Conservation (phyloP, 2,113 vertebrate species). For the Microcebus griseorufus region DNA sequence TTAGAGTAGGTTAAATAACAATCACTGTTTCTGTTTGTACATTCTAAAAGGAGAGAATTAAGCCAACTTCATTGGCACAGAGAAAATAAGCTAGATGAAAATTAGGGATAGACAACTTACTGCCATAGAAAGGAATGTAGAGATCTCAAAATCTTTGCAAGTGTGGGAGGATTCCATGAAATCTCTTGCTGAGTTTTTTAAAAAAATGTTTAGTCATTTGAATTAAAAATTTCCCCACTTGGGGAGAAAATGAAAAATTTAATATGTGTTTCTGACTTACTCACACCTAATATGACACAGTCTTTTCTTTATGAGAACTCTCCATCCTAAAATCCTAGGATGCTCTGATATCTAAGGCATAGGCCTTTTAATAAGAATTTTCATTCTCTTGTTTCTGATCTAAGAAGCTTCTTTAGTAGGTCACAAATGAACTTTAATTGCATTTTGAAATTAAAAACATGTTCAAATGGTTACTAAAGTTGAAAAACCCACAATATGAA, state of each 20-base stretch:
- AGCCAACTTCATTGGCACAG: slow-evolving; percentile 62
- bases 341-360: neutral
- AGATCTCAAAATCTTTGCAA: slow-evolving; percentile 22
- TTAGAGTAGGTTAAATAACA: slow-evolving; percentile 55
- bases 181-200: neutral
- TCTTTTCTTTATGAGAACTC: neutral
- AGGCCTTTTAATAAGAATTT: slow-evolving; percentile 9
- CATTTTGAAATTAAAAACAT: slow-evolving; percentile 49
- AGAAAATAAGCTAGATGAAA: slow-evolving; percentile 38
- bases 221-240: neutral
- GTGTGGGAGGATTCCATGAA: neutral
- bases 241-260: neutral
- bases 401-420: slow-evolving; percentile 1
- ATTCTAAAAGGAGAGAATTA: slow-evolving; percentile 49
- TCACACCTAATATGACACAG: neutral
- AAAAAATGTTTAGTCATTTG: neutral
- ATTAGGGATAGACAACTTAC: neutral
- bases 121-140: neutral
- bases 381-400: neutral
- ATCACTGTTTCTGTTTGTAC: slow-evolving; percentile 62
- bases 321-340: neutral
- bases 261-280: slow-evolving; percentile 41
- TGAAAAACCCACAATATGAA: slow-evolving; percentile 55
- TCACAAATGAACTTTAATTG: slow-evolving; percentile 31
- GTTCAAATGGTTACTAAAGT: slow-evolving; percentile 27